phyloP scores from a whole-genome alignment of 2,797 vertebrate species.

The Scarus forsteni region DNA sequence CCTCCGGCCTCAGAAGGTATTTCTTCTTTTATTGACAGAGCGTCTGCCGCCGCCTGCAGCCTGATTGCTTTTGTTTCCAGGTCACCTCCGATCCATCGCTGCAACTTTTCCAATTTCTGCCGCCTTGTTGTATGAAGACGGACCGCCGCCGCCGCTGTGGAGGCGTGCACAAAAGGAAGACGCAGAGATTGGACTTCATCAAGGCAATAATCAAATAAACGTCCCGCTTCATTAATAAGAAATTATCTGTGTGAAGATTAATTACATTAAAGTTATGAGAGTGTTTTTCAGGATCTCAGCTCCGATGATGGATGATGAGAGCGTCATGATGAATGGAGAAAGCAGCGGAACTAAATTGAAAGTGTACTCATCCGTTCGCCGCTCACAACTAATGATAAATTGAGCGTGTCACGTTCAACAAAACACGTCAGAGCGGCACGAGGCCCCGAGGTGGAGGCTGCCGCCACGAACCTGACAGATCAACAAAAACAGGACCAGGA shows the following conservation, averaged over 20 bases:
- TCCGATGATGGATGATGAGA: slow-evolving; percentile 96
- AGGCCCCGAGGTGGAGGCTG: slow-evolving; percentile 20
- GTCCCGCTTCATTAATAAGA: slow-evolving; percentile 94
- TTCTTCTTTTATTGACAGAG: slow-evolving; percentile 83
- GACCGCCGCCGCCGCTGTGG: slow-evolving; percentile 33
- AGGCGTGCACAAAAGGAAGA: slow-evolving; percentile 64
- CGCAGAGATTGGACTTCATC: slow-evolving; percentile 86
- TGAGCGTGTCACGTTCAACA: slow-evolving; percentile 97
- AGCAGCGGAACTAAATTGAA: slow-evolving; percentile 99
- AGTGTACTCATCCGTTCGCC: slow-evolving; percentile 99
- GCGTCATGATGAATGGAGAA: slow-evolving; percentile 96
- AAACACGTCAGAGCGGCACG: slow-evolving; percentile 89
- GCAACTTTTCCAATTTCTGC: slow-evolving; percentile 90
- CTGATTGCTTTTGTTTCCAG: slow-evolving; percentile 88
- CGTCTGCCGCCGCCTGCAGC: slow-evolving; percentile 57
- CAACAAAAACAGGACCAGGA: not conserved
- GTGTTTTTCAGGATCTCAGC: slow-evolving; percentile 75
- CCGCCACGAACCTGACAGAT: not conserved
- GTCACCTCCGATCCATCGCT: slow-evolving; percentile 85
- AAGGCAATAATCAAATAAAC: slow-evolving; percentile 87
- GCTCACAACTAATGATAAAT: slow-evolving; percentile 99
- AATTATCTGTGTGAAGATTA: slow-evolving; percentile 98
- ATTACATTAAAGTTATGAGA: slow-evolving; percentile 97
- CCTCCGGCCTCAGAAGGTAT: slow-evolving; percentile 73
- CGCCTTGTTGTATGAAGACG: slow-evolving; percentile 85